phyloP scores from a whole-genome alignment of 2,888 invertebrate species.

The Tenthredo mesomela region DNA sequence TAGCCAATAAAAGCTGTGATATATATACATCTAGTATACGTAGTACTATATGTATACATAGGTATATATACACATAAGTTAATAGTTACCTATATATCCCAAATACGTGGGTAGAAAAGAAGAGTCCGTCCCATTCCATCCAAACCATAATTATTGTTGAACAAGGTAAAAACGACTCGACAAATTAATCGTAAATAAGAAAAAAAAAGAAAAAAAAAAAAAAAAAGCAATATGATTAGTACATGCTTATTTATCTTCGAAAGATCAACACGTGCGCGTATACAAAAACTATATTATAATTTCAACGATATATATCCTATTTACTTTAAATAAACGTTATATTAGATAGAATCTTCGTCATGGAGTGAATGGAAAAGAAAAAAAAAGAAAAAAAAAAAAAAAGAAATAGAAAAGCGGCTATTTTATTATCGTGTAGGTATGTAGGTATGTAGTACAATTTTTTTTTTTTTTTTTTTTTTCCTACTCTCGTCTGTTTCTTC shows the following conservation, averaged over 20 bases:
- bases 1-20: slow-evolving; percentile 28
- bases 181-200: not conserved
- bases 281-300: not conserved
- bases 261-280: not conserved
- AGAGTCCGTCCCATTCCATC: not conserved
- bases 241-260: not conserved
- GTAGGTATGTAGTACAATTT: no score
- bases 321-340: not conserved
- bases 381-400: no score
- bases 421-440: slow-evolving; percentile 3
- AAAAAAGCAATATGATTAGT: not conserved
- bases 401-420: not conserved
- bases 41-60: no score
- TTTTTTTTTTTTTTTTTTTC: not conserved
- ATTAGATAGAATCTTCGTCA: not conserved
- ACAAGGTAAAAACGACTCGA: not conserved
- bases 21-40: not conserved
- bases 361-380: not conserved
- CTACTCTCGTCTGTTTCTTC: not conserved
- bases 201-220: not conserved
- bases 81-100: no score
- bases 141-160: not conserved
- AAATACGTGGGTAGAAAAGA: not conserved
- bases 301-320: not conserved
- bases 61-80: no score